phyloP scores from a whole-genome alignment of 2,888 invertebrate species.

The Pandemis heparana region DNA sequence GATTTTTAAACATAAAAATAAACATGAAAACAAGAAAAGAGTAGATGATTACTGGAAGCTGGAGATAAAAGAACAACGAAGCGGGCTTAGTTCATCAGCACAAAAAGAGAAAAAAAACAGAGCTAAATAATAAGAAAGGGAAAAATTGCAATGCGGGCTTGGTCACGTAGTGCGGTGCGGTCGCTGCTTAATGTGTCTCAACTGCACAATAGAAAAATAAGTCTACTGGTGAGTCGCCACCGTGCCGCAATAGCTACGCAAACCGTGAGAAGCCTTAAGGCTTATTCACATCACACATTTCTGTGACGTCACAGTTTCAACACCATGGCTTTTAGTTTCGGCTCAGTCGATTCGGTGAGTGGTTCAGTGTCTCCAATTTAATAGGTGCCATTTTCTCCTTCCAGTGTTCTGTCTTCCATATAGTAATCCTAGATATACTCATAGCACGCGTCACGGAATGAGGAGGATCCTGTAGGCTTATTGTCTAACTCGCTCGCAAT shows the following conservation, averaged over 20 bases:
- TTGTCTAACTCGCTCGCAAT: too few relatives aligned
- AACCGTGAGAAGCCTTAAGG: conserved; percentile 27
- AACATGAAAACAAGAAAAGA: not conserved
- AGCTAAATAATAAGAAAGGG: conserved; percentile 32
- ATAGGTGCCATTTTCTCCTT: too few relatives aligned
- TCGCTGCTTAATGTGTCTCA: conserved; percentile 59
- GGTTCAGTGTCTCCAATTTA: too few relatives aligned
- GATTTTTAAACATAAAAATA: not conserved
- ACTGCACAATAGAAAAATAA: conserved; percentile 47
- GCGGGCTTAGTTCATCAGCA: conserved; percentile 24
- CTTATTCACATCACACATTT: too few relatives aligned
- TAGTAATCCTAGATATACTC: too few relatives aligned
- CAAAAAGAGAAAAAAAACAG: conserved; percentile 36
- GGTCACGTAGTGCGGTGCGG: conserved; percentile 63
- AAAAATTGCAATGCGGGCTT: conserved; percentile 52
- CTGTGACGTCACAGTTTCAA: too few relatives aligned
- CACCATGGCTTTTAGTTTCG: too few relatives aligned
- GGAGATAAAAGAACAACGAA: conserved; percentile 4
- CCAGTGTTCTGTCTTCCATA: too few relatives aligned
- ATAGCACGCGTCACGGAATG: too few relatives aligned
- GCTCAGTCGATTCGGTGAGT: too few relatives aligned
- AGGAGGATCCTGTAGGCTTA: too few relatives aligned
- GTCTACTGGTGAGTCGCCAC: conserved; percentile 17
- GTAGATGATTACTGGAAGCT: not conserved
- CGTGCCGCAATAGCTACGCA: conserved; percentile 1